Evolutionary conservation across 1,140 invertebrate genomes (phyloP).

Genomic region (Tetramorium alpestre): DNA sequence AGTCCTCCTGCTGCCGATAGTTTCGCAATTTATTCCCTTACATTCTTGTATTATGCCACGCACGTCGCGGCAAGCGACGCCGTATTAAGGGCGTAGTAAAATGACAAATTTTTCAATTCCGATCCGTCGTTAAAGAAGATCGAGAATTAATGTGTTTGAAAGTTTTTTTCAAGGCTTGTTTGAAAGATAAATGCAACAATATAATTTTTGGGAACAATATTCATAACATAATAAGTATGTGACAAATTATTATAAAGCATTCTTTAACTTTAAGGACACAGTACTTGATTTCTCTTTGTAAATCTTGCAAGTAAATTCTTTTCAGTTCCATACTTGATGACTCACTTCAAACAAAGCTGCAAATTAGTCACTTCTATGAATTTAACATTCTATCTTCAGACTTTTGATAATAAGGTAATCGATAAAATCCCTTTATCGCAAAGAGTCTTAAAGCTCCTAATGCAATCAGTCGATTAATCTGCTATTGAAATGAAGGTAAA

Average conservation of each 20-base stretch:
- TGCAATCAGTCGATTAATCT: not conserved
- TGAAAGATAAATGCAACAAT: not conserved
- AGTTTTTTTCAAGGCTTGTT: not conserved
- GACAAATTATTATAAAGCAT: not conserved
- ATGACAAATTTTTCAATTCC: not conserved
- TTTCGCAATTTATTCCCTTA: slow-evolving; percentile 76
- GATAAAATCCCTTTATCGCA: not conserved
- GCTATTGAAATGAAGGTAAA: no score
- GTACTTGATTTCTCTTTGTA: not conserved
- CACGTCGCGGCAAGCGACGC: not conserved
- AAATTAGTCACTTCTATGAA: not conserved
- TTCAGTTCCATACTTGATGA: not conserved
- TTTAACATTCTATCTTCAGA: not conserved
- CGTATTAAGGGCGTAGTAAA: slow-evolving; percentile 36
- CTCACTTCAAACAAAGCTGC: not conserved
- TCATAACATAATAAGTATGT: not conserved
- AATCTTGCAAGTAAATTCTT: not conserved
- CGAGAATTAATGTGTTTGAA: not conserved
- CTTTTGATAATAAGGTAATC: not conserved
- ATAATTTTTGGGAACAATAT: not conserved
- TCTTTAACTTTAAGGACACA: not conserved
- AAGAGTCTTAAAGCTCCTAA: not conserved
- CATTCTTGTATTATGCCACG: slow-evolving; percentile 50
- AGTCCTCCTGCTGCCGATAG: slow-evolving; percentile 75
- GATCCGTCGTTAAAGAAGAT: not conserved